Evolutionary conservation across 2,797 vertebrate genomes (phyloP), one percentile per base, ranked within the genome.

Genomic region (Kryptolebias ocellatus): DNA sequence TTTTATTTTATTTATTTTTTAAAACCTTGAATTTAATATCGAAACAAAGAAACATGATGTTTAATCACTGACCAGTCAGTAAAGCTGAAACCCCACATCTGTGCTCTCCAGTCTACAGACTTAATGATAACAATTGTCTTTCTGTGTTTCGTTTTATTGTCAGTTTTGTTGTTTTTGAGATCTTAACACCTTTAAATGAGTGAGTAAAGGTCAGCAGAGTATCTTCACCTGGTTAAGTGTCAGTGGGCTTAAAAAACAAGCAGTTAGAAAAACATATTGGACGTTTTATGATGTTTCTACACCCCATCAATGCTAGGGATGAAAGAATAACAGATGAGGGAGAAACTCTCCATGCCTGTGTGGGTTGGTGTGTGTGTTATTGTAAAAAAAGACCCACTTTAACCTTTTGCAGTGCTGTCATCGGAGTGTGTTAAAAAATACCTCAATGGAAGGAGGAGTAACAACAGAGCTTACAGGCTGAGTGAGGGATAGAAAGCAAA

Each of bases 331-430:
- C 10, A 42, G 45, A 51, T 63, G 49, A 60, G 29, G 56, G 55
- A 64, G 49, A 65, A 46, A 65, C 17, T 42, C 3, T 7, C 18
- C 44, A n/a, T 57, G 46, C 3, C 12, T 73, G 18, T 60, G 46
- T 42, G 24, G 70, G 18, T 29, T 29, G 60, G 53, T 55, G 49
- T 29, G 37, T 75, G 57, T 61, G 42, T 49, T 53, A 20, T 39
- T 75, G 63, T 53, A 47, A 77, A 67, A 67, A 63, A 50, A 65
- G 73, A 68, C 58, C 58, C 69, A 76, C 79, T 79, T 84, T 72
- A 71, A 84, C 76, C 72, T 79, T 70, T 78, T 82, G 39, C 76
- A 70, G 50, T 68, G 59, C 77, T 79, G 78, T 81, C 84, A 81
- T 81, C 80, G 76, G 70, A 76, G 70, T 46, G 18, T 69, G 84